phyloP scores from a whole-genome alignment of 2,797 vertebrate genomes.

The Nannoperca obscura region DNA sequence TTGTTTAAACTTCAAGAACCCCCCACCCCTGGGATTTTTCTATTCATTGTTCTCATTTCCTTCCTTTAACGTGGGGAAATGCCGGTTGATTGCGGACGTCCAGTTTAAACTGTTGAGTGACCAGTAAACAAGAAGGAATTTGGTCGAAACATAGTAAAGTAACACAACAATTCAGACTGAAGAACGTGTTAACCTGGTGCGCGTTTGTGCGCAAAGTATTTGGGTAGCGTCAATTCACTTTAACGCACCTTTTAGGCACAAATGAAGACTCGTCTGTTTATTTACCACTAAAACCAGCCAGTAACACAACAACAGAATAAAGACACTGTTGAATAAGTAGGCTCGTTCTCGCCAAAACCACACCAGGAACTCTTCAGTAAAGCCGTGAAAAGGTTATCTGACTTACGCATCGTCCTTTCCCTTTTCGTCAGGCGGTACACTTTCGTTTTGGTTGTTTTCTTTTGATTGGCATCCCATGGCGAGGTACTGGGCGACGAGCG shows the following conservation, averaged over 20 bases:
- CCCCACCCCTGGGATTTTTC: conserved; percentile 23
- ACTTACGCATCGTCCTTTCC: conserved; percentile 84
- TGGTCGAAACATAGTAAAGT: conserved; percentile 4
- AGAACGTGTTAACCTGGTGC: background rate
- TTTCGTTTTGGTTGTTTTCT: conserved; percentile 77
- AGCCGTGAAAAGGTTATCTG: background rate
- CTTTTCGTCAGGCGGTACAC: conserved; percentile 73
- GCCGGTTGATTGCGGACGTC: conserved; percentile 73
- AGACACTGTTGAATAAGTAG: background rate
- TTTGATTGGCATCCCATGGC: conserved; percentile 84
- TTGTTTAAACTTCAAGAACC: conserved; percentile 49
- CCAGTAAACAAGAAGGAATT: conserved; percentile 51
- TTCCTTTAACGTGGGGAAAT: conserved; percentile 74
- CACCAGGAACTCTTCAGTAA: conserved; percentile 1
- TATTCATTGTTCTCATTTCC: conserved; percentile 79
- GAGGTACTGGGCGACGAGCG: conserved; percentile 86
- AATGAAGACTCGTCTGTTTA: background rate
- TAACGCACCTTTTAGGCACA: background rate
- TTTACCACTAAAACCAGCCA: too few relatives aligned
- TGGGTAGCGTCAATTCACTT: background rate
- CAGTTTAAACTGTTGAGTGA: conserved; percentile 54
- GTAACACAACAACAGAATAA: background rate
- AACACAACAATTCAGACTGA: background rate
- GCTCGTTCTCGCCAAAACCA: background rate
- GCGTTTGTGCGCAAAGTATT: conserved; percentile 43